A percentile compares a stretch with the other conserved stretches of the same genome.
These are phyloP conservation scores for Mastomys natalensis DNA, from an alignment of 2,113 vertebrate species.

Conservation along the genomic window DNA sequence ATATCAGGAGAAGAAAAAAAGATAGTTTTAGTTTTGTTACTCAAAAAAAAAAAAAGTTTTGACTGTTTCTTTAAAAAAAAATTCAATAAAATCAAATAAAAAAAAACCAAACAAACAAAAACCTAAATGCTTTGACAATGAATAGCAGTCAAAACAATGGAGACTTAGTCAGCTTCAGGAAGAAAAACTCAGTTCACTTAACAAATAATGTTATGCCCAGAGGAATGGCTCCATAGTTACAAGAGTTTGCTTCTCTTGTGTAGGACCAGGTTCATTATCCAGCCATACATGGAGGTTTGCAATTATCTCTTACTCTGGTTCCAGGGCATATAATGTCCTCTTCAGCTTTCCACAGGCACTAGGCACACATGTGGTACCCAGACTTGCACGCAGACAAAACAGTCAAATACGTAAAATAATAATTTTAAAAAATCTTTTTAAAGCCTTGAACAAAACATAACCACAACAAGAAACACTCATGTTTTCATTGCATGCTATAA, in stretches of 20 bases:
- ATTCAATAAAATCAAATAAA: background rate
- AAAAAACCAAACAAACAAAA: too few relatives aligned
- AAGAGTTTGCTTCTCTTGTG: background rate
- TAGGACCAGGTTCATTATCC: too few relatives aligned
- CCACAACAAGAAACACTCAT: background rate
- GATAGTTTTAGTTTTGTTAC: background rate
- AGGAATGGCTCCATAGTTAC: background rate
- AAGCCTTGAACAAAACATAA: background rate
- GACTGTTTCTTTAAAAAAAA: slow-evolving; percentile 29
- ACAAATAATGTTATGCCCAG: background rate
- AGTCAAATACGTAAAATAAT: background rate
- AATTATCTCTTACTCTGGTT: background rate
- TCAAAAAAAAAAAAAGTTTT: background rate
- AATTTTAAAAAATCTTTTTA: background rate
- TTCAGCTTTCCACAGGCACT: background rate
- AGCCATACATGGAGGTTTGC: background rate
- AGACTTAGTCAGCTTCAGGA: background rate
- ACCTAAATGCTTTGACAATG: background rate
- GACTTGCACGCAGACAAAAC: background rate
- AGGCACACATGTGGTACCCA: background rate
- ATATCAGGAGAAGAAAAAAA: slow-evolving; percentile 8
- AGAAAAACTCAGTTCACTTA: background rate
- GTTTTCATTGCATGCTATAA: background rate
- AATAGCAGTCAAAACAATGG: slow-evolving; percentile 8
- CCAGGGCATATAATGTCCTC: background rate